These are phyloP conservation scores for Pristis pectinata DNA, from an alignment of 2,797 vertebrate genomes.

Conservation along the genomic window DNA sequence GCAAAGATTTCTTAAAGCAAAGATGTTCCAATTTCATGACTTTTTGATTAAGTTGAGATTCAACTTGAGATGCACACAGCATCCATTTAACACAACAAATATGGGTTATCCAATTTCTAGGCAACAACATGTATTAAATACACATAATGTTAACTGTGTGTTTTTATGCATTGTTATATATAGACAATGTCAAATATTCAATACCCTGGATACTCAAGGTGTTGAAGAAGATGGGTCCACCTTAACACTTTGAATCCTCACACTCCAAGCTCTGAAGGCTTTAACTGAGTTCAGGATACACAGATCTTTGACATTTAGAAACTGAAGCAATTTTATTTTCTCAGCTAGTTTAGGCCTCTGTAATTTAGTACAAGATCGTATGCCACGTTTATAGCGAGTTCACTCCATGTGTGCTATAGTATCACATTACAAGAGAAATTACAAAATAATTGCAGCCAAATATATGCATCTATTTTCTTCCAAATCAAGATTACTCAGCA, in stretches of 20 bases:
- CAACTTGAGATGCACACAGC: no score
- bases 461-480: neutral
- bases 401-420: neutral
- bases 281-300: neutral
- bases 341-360: neutral
- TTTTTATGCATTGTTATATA: neutral
- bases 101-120: no score
- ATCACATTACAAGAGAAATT: neutral
- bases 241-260: neutral
- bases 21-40: no score
- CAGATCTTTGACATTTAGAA: neutral
- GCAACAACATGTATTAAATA: neutral
- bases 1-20: no score
- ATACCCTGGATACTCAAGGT: neutral
- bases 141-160: no score
- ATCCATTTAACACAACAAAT: no score
- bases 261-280: neutral
- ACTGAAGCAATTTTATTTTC: neutral
- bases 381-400: neutral
- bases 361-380: neutral
- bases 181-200: neutral
- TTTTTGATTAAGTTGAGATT: no score
- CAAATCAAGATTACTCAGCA: neutral
- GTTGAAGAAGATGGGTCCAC: neutral
- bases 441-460: neutral